Conservation (phyloP, 2,888 invertebrate genomes). For the Barypeithes pellucidus region DNA sequence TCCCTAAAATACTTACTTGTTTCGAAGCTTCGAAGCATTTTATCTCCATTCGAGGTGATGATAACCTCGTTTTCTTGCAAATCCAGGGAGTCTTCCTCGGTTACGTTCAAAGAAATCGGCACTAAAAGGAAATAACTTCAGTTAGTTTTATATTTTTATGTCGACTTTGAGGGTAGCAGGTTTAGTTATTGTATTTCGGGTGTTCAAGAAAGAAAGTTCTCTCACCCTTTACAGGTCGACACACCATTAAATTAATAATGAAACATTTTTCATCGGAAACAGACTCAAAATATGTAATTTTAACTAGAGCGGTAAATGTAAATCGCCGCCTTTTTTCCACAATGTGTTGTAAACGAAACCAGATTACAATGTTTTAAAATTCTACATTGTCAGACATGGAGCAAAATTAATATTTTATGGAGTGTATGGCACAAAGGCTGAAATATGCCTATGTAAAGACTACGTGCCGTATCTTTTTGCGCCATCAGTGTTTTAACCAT, state of each 20-base stretch:
- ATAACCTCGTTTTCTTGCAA: constrained; percentile 72
- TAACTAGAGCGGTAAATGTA: too few species aligned
- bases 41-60: constrained; percentile 73
- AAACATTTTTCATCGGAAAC: too few species aligned
- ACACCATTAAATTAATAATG: too few species aligned
- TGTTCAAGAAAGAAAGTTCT: background rate
- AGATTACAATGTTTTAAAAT: constrained; percentile 1
- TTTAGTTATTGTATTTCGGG: background rate
- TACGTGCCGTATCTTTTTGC: constrained; percentile 48
- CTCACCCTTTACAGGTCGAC: too few species aligned
- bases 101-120: constrained; percentile 71
- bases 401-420: constrained; percentile 37
- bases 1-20: constrained; percentile 72
- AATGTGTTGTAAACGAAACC: background rate
- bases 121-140: constrained; percentile 60
- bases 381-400: background rate
- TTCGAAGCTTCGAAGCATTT: constrained; percentile 73
- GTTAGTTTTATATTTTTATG: constrained; percentile 44
- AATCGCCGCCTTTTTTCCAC: too few species aligned
- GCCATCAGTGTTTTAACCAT: constrained; percentile 43
- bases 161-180: background rate
- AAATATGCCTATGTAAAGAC: constrained; percentile 45
- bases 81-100: constrained; percentile 72
- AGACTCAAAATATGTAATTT: too few species aligned
- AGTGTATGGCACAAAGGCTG: constrained; percentile 22